Percentiles rank a stretch among this genome's conserved stretches.
phyloP scores from a whole-genome alignment of 1,140 invertebrate species.

The Rhynchophorus ferrugineus region DNA sequence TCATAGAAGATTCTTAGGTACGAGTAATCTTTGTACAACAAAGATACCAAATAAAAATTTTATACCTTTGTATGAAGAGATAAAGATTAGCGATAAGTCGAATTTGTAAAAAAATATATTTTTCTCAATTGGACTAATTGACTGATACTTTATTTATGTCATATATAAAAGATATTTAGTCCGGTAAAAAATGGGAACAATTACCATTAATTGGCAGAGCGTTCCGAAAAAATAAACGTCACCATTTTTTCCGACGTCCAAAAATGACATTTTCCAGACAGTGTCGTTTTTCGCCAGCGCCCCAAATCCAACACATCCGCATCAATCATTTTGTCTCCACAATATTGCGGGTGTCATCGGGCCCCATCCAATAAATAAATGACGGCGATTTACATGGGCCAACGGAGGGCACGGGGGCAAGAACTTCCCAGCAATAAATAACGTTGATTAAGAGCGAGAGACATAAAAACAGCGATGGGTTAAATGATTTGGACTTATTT shows the following conservation, averaged over 20 bases:
- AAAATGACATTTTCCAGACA: neutral
- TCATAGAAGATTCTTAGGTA: no score
- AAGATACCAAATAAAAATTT: no score
- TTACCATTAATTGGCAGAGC: no score
- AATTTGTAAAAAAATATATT: no score
- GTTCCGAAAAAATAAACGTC: no score
- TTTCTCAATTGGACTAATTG: no score
- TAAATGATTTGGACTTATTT: slow-evolving; percentile 9
- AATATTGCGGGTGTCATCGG: slow-evolving; percentile 19
- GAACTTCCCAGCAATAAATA: slow-evolving; percentile 12
- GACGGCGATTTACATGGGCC: slow-evolving; percentile 16
- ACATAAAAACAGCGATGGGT: slow-evolving; percentile 3
- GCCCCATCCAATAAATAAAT: slow-evolving; percentile 17
- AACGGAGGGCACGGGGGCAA: slow-evolving; percentile 10
- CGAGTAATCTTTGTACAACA: no score
- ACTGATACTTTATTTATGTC: no score
- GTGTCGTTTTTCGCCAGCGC: neutral
- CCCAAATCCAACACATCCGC: neutral
- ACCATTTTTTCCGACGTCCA: neutral
- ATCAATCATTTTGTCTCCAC: slow-evolving; percentile 12
- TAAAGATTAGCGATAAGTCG: no score
- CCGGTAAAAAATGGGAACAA: no score
- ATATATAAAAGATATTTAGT: no score
- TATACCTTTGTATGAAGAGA: no score
- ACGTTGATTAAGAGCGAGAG: slow-evolving; percentile 12